phyloP scores from a whole-genome alignment of 2,888 invertebrate genomes.

The Microdon myrmicae region DNA sequence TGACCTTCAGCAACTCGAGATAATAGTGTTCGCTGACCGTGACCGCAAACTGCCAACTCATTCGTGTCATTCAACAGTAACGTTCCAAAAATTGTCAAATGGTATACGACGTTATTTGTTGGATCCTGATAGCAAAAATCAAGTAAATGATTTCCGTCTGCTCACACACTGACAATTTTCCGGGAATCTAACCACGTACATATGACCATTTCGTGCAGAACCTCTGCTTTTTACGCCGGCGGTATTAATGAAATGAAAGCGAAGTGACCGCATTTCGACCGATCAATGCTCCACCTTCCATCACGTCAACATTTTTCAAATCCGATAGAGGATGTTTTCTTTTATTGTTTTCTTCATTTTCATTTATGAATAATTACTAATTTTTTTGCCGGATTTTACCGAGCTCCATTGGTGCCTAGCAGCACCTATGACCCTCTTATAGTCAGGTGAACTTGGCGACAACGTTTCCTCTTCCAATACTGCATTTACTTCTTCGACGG shows the following conservation, averaged over 20 bases:
- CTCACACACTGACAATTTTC: too few species aligned
- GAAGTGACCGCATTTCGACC: constrained; percentile 38
- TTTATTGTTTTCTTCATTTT: constrained; percentile 14
- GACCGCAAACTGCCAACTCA: too few species aligned
- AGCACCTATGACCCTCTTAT: constrained; percentile 28
- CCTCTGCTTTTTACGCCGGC: too few species aligned
- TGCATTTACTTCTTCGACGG: not conserved
- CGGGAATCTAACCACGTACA: too few species aligned
- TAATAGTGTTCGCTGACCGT: too few species aligned
- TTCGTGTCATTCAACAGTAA: too few species aligned
- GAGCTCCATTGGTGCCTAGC: constrained; percentile 10
- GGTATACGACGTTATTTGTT: too few species aligned
- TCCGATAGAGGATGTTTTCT: constrained; percentile 1
- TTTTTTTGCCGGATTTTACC: constrained; percentile 29
- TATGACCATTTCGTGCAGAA: too few species aligned
- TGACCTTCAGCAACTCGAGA: too few species aligned
- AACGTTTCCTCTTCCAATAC: constrained; percentile 34
- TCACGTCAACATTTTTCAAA: constrained; percentile 12
- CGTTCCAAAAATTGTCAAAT: too few species aligned
- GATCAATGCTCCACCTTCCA: constrained; percentile 30
- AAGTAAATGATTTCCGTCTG: too few species aligned
- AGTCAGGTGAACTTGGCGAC: constrained; percentile 20
- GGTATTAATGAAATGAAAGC: constrained; percentile 46
- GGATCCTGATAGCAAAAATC: too few species aligned
- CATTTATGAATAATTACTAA: constrained; percentile 32